A percentile compares a stretch with the other conserved stretches of the same genome.
These are phyloP conservation scores for Halichoerus grypus DNA, from an alignment of 2,113 vertebrate genomes.

Conservation along the genomic window DNA sequence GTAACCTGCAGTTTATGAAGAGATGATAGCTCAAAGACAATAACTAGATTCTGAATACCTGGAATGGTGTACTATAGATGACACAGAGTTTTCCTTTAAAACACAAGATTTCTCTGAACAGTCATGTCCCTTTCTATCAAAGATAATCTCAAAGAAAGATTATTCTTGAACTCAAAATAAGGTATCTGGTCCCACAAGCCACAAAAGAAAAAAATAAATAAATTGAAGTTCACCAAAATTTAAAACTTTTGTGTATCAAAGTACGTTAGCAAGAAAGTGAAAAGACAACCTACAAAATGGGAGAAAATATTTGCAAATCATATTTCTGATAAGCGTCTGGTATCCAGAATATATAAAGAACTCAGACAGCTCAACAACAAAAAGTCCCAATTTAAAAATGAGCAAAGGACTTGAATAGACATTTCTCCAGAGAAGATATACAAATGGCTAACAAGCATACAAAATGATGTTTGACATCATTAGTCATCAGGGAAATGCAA, in stretches of 20 bases:
- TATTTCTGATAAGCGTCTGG: neutral
- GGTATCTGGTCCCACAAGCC: neutral
- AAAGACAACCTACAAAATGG: conserved; percentile 18
- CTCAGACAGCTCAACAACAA: neutral
- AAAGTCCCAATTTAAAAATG: neutral
- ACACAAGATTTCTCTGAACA: conserved; percentile 18
- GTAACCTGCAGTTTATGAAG: conserved; percentile 26
- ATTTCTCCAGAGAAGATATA: conserved; percentile 9
- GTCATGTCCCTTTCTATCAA: neutral
- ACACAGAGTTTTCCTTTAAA: conserved; percentile 34
- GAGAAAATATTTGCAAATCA: conserved; percentile 34
- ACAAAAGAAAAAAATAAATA: conserved; percentile 19
- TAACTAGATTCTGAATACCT: conserved; percentile 15
- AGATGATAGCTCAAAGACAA: neutral
- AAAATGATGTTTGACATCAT: conserved; percentile 11
- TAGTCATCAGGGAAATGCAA: conserved; percentile 56
- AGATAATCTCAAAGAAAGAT: conserved; percentile 34
- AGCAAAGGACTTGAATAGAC: neutral
- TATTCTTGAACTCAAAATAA: conserved; percentile 38
- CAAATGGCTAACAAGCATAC: neutral
- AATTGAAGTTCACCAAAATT: conserved; percentile 32
- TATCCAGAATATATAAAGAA: conserved; percentile 47
- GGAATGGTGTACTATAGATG: neutral
- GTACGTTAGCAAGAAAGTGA: neutral
- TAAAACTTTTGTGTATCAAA: neutral